phyloP scores from a whole-genome alignment of 2,888 invertebrate species.

The Polyommatus icarus region DNA sequence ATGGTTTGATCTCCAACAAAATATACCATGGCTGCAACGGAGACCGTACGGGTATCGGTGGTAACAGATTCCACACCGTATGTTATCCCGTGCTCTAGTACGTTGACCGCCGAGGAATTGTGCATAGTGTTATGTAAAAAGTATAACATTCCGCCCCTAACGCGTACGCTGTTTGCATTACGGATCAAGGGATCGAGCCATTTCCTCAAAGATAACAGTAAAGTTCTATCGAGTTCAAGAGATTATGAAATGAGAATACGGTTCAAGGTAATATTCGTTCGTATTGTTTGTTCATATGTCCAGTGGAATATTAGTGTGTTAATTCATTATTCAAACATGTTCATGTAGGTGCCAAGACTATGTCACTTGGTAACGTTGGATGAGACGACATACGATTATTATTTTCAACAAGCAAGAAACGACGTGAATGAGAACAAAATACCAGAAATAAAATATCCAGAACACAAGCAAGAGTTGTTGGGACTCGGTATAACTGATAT shows the following conservation, averaged over 20 bases:
- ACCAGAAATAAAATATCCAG: conserved; percentile 88
- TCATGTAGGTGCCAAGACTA: conserved; percentile 79
- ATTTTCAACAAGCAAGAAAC: conserved; percentile 90
- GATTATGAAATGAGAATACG: conserved; percentile 89
- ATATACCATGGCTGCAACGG: conserved; percentile 63
- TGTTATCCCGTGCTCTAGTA: conserved; percentile 66
- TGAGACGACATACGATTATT: conserved; percentile 89
- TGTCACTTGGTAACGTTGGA: conserved; percentile 84
- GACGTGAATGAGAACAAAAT: conserved; percentile 91
- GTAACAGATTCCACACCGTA: conserved; percentile 65
- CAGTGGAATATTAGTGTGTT: conserved; percentile 9
- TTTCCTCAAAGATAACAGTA: conserved; percentile 85
- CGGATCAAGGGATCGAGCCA: conserved; percentile 82
- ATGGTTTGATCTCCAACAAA: conserved; percentile 59
- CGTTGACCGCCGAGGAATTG: conserved; percentile 84
- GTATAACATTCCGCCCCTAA: conserved; percentile 87
- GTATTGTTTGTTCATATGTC: not conserved
- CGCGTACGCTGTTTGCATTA: conserved; percentile 89
- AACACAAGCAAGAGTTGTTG: conserved; percentile 87
- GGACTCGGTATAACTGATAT: conserved; percentile 94
- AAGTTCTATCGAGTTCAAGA: conserved; percentile 69
- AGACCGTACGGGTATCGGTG: conserved; percentile 70
- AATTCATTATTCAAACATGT: conserved; percentile 21
- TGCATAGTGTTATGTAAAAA: conserved; percentile 86
- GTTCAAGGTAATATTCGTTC: conserved; percentile 81